Evolutionary conservation across 2,888 invertebrate species (phyloP).

Genomic region (Thysanoteuthis rhombus): DNA sequence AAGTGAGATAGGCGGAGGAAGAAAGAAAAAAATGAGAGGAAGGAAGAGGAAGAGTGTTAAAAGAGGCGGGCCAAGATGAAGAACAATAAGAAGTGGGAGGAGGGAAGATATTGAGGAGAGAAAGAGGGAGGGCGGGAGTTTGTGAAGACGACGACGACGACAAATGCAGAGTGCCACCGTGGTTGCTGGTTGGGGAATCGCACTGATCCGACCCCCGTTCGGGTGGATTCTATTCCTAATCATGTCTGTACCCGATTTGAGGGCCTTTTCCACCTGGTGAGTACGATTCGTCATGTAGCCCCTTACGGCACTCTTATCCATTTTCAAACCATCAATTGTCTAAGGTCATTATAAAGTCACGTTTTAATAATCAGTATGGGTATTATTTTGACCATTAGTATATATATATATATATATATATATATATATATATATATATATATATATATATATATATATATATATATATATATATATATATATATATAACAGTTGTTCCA

Average conservation of each 20-base stretch:
- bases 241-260: not conserved
- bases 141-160: not conserved
- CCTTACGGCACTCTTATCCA: not conserved
- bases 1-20: too few species aligned
- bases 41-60: not conserved
- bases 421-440: too few species aligned
- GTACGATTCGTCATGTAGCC: not conserved
- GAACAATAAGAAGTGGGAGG: not conserved
- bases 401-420: too few species aligned
- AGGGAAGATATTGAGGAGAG: not conserved
- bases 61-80: not conserved
- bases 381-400: too few species aligned
- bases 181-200: not conserved
- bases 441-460: too few species aligned
- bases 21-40: too few species aligned
- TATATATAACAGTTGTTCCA: too few species aligned
- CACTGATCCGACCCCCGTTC: not conserved
- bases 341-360: too few species aligned
- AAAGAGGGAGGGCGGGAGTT: too few species aligned
- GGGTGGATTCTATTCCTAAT: constrained; percentile 12
- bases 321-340: too few species aligned
- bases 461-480: too few species aligned
- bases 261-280: not conserved
- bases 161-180: not conserved
- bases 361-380: too few species aligned